phyloP scores from a whole-genome alignment of 2,113 vertebrate species.

The Tenebrosternarchus preto region DNA sequence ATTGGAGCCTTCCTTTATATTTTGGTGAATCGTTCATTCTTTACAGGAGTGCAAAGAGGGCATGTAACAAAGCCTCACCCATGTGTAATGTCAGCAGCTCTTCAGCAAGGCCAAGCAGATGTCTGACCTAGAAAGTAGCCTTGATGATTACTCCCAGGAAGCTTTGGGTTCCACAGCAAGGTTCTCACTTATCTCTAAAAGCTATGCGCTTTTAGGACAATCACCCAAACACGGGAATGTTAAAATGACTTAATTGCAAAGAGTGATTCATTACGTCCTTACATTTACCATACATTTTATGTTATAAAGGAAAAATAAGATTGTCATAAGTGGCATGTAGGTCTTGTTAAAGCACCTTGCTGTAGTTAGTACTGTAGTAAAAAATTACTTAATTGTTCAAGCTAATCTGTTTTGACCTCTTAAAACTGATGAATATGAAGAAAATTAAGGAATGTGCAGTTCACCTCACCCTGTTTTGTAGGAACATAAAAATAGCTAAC shows the following conservation, averaged over 20 bases:
- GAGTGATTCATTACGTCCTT: not conserved
- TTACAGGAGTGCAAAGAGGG: not conserved
- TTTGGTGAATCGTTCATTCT: not conserved
- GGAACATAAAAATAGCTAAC: too few species aligned
- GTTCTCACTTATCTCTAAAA: conserved; percentile 37
- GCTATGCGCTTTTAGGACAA: not conserved
- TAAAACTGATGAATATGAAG: too few species aligned
- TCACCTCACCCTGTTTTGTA: too few species aligned
- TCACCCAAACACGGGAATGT: not conserved
- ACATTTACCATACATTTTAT: not conserved
- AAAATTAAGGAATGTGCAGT: too few species aligned
- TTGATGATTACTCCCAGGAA: conserved; percentile 41
- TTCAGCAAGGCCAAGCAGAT: conserved; percentile 69
- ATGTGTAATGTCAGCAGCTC: conserved; percentile 55
- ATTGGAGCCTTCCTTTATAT: not conserved
- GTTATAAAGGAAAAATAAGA: not conserved
- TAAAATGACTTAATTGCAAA: not conserved
- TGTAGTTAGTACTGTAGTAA: too few species aligned
- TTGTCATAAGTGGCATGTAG: not conserved
- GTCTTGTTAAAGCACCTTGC: not conserved
- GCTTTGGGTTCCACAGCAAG: conserved; percentile 26
- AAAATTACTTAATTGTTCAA: too few species aligned
- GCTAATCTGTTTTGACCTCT: too few species aligned
- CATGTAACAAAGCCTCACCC: conserved; percentile 25
- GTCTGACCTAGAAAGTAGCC: conserved; percentile 62